Base-by-base conservation (phyloP, 2,113 vertebrate species). In the Apistogramma diplotaenia region DNA sequence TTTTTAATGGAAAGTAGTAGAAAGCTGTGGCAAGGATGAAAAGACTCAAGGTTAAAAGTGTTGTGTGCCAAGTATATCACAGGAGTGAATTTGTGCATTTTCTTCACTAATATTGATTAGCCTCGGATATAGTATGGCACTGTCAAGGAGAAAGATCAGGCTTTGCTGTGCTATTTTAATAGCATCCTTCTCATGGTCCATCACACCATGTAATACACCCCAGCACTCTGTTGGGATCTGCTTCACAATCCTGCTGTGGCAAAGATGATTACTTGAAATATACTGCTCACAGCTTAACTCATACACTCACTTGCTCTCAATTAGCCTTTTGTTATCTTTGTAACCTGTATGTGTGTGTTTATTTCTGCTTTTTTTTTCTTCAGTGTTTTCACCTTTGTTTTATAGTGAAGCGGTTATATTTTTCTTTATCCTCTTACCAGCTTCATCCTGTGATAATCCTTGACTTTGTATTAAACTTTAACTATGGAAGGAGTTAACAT, bases 11-110 rank as follows among this genome's bases (percentile, higher is more conserved):
- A 15, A 54, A 51, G 40, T 12, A 62, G 33, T 25, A 58, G 81
- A 4, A 16, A 60, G 65, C 59, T 43, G 75, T 19, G 23, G 55
- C n/a, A 18, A 3, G 5, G 21, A 37, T 56, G 49, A 76, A 78
- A 71, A 60, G 23, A 54, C 31, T 40, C 49, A 83, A 85, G 76
- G 74, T 76, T 70, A 23, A 71, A 54, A 25, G 55, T 40, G 71
- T 74, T 4, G 6, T 67, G n/a, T 67, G 67, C 33, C 37, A 62
- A 56, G 54, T 56, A 54, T 71, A 54, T 71, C 56, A 75, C 27
- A 84, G 11, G 72, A 59, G 59, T 46, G 54, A 67, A 73, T 21
- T 72, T 65, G 8, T 72, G 72, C 57, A 76, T 76, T 54, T 72
- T 56, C 27, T 27, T 46, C 56, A 60, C 58, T 60, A 33, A 57